Evolutionary conservation across 1,140 invertebrate genomes (phyloP).

Genomic region (Macrocentrus cingulum): DNA sequence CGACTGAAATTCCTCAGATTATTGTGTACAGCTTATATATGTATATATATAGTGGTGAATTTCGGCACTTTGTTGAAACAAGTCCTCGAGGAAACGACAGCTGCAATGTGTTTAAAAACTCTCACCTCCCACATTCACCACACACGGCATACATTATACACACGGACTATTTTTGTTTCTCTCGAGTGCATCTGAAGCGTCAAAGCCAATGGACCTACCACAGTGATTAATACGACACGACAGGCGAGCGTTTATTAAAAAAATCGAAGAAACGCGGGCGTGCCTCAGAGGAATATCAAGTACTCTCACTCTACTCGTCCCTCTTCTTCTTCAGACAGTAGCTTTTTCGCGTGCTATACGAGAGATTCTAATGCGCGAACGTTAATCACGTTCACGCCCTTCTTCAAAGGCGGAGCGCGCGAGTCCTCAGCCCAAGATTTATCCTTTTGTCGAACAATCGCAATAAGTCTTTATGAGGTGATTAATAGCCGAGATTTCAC

Average conservation of each 20-base stretch:
- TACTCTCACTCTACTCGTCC: no score
- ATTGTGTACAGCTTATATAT: conserved; percentile 34
- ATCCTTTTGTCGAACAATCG: conserved; percentile 25
- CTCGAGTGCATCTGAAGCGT: not conserved
- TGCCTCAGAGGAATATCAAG: conserved; percentile 35
- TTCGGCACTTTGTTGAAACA: conserved; percentile 20
- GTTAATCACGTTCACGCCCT: conserved; percentile 45
- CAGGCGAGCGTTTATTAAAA: conserved; percentile 40
- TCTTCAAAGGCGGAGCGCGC: conserved; percentile 12
- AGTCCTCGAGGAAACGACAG: conserved; percentile 31
- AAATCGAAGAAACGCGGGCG: conserved; percentile 42
- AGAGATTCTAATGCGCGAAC: conserved; percentile 19
- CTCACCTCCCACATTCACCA: conserved; percentile 21
- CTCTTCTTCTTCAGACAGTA: no score
- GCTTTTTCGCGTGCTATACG: conserved; percentile 15
- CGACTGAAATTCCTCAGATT: conserved; percentile 40
- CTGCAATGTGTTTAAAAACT: conserved; percentile 39
- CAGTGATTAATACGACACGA: conserved; percentile 32
- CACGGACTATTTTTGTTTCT: conserved; percentile 7
- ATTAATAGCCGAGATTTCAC: no score
- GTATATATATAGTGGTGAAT: not conserved
- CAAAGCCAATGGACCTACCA: conserved; percentile 10
- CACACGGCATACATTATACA: conserved; percentile 6
- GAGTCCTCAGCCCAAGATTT: conserved; percentile 1
- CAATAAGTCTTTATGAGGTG: conserved; percentile 29